A percentile compares a stretch with the other conserved stretches of the same genome.
phyloP scores from a whole-genome alignment of 2,888 invertebrate species.

The Acholoe squamosa region DNA sequence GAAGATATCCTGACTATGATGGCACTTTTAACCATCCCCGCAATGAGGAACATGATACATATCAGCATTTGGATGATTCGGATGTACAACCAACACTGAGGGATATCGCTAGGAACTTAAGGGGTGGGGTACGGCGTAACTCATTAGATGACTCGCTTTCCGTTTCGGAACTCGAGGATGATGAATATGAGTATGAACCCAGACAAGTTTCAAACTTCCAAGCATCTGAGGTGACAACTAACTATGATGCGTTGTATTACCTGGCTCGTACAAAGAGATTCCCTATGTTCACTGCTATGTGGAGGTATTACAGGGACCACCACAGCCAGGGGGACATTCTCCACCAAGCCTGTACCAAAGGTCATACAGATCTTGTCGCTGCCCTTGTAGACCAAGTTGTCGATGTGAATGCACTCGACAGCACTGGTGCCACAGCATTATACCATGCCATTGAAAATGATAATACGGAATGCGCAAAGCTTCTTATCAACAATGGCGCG shows the following conservation, averaged over 20 bases:
- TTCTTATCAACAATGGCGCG: neutral
- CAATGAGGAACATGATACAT: neutral
- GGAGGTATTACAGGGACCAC: slow-evolving; percentile 4
- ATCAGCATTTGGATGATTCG: neutral
- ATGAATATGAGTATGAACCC: neutral
- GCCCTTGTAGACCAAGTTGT: neutral
- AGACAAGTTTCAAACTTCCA: slow-evolving; percentile 10
- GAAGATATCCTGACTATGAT: neutral
- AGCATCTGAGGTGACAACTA: slow-evolving; percentile 45
- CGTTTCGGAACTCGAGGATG: neutral
- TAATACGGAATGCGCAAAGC: neutral
- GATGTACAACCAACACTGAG: neutral
- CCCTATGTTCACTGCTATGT: neutral
- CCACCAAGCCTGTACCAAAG: neutral
- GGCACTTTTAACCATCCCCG: neutral
- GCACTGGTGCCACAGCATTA: neutral
- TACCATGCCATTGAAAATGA: slow-evolving; percentile 10
- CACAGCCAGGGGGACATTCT: slow-evolving; percentile 33
- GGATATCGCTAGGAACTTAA: neutral
- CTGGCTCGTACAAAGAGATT: neutral
- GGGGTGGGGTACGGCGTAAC: neutral
- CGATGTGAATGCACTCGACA: neutral
- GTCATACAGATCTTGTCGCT: neutral
- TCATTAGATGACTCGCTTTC: neutral
- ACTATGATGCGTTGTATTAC: slow-evolving; percentile 39